A percentile compares a stretch with the other conserved stretches of the same genome.
Conservation (phyloP, 2,113 vertebrate genomes). For the Gopherus flavomarginatus region DNA sequence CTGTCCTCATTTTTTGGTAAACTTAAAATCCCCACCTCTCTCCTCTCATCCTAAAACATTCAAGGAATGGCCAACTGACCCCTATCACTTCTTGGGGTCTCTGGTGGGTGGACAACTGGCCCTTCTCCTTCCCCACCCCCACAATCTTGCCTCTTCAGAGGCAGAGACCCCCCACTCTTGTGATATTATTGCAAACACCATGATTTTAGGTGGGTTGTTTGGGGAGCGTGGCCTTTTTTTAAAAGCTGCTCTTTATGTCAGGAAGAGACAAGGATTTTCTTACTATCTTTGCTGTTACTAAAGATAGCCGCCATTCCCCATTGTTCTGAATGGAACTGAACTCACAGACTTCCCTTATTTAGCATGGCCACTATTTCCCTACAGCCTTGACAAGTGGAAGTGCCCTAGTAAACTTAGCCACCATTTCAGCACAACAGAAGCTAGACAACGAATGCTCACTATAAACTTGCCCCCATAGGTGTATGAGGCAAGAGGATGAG, state of each 20-base stretch:
- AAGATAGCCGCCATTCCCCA: not conserved
- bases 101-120: too few species aligned
- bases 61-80: not conserved
- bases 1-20: not conserved
- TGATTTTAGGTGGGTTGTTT: too few species aligned
- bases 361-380: not conserved
- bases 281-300: not conserved
- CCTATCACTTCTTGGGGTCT: too few species aligned
- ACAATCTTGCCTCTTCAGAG: too few species aligned
- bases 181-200: too few species aligned
- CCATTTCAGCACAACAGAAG: not conserved
- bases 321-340: not conserved
- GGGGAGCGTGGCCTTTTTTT: too few species aligned
- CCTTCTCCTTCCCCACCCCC: too few species aligned
- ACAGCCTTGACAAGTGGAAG: not conserved
- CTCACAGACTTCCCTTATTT: not conserved
- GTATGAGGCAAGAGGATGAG: not conserved
- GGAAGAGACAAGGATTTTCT: not conserved
- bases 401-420: not conserved
- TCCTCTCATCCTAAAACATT: not conserved
- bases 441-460: not conserved
- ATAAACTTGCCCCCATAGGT: not conserved
- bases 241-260: too few species aligned
- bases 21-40: not conserved
- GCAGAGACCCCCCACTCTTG: too few species aligned